Evolutionary conservation across 1,140 invertebrate genomes (phyloP), one percentile per base, ranked within the genome.

Genomic region (Riptortus pedestris): DNA sequence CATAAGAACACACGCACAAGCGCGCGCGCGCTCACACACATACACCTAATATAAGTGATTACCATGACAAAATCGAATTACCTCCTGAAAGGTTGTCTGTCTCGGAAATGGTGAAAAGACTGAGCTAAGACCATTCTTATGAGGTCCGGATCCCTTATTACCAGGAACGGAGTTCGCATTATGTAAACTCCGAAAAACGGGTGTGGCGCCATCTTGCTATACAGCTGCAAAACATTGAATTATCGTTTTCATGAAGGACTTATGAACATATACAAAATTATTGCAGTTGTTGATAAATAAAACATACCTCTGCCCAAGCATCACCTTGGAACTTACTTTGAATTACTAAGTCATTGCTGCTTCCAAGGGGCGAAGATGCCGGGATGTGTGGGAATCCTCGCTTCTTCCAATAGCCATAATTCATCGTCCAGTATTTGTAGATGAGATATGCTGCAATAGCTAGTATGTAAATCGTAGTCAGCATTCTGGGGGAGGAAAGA

Each of bases 371-470:
- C 26, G 58, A 61, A 2, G 18, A 12, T 20, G 66, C 63, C 47
- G 65, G 60, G 1, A 65, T 38, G 43, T 64, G 29, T 1, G 70
- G 65, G 1, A 80, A 72, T 1, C 75, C 75, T 64, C 63, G 70
- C 62, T 69, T 73, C 29, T 69, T 60, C 78, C 77, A 77, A 65
- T 77, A 78, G 0, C 68, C 74, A 28, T 67, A 63, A 0, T 73
- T 78, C 12, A 71, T 63, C 0, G 74, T 78, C n/a, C 76, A 69
- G 65, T 74, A 77, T 9, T 67, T 63, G 65, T 77, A 77, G 5
- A 60, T n/a, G n/a, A 47, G 16, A 22, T 20, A 47, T 2, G 22
- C 4, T 1, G 45, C 45, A n/a, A 47, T 3, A 9, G 16, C 4
- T n/a, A n/a, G 4, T 9, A 47, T 20, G 45, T 47, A 47, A 4